Base-by-base conservation (phyloP, 2,888 invertebrate genomes). In the Branchellion lobata region DNA sequence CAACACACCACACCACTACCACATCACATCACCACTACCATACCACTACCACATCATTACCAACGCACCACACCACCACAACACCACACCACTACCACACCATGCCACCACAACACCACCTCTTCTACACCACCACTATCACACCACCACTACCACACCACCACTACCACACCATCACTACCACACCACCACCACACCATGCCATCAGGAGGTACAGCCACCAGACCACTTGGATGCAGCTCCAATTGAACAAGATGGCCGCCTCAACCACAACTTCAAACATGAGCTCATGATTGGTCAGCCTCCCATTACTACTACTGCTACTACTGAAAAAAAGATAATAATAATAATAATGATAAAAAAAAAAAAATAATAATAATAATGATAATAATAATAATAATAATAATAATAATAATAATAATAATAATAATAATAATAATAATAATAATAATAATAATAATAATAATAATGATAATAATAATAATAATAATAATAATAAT, bases 241-340 rank as follows among this genome's bases (percentile, higher is more conserved):
- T 1, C 86, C 86, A 76, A 84, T 89, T 81, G 89, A 89, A 83
- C 85, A 87, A 77, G 88, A 89, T 84, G 89, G 89, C 1, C 87
- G 88, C 82, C 80, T 89, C 14, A 89, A 89, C 81, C 86, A 85
- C 61, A 86, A 88, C 8, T 89, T 87, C 81, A 85, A 87, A 81
- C 87, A 88, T 81, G 89, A 89, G 83, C 84, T 79, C 51, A 21
- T 79, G 3, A 53, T 79, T 29, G 79, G 79, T 40, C n/a, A n/a
- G n/a, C n/a, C n/a, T n/a, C n/a, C n/a, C n/a, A n/a, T 47, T 47
- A 47, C 47, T 18, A 47, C 47, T 47, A 47, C 47, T 47, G 18
- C 47, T 47, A 47, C 47, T 14, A 57, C 5, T 57, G 61, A 57
- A 24, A 57, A 5, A 8, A 57, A 24, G 5, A 24, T 24, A 57